Conservation (phyloP, 2,888 invertebrate genomes). For the Papilio demoleus region DNA sequence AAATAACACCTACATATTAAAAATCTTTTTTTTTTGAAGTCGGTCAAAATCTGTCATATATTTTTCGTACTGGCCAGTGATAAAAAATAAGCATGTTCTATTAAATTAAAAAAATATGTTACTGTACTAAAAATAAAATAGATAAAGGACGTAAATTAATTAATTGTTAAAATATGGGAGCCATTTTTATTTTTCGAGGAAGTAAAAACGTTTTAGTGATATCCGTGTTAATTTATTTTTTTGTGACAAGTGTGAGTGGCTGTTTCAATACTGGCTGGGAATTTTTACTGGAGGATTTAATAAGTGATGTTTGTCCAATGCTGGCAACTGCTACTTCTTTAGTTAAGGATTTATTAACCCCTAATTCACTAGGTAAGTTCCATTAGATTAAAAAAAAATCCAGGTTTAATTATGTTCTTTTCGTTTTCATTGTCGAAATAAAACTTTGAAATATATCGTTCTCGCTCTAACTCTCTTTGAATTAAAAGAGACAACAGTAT, state of each 20-base stretch:
- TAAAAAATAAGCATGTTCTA: constrained; percentile 21
- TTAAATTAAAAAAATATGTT: constrained; percentile 47
- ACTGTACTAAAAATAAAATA: constrained; percentile 21
- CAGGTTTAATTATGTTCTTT: too few species aligned
- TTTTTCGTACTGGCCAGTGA: neutral
- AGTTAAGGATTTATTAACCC: constrained; percentile 62
- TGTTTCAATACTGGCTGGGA: constrained; percentile 68
- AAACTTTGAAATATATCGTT: neutral
- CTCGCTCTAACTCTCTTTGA: neutral
- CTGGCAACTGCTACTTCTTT: constrained; percentile 58
- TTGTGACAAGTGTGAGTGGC: constrained; percentile 54
- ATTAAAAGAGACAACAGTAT: neutral
- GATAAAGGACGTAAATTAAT: neutral
- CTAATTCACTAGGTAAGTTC: constrained; percentile 45
- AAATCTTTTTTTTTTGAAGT: neutral
- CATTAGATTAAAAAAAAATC: too few species aligned
- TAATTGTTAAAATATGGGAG: constrained; percentile 22
- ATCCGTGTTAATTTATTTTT: constrained; percentile 51
- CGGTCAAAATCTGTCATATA: neutral
- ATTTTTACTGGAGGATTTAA: constrained; percentile 62
- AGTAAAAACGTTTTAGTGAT: constrained; percentile 51
- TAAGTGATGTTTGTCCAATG: constrained; percentile 65
- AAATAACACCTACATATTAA: neutral
- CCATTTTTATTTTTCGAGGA: constrained; percentile 44
- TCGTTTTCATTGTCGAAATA: neutral